Evolutionary conservation across 2,797 vertebrate species (phyloP), one percentile per base, ranked within the genome.

Genomic region (Acrossocheilus fasciatus): DNA sequence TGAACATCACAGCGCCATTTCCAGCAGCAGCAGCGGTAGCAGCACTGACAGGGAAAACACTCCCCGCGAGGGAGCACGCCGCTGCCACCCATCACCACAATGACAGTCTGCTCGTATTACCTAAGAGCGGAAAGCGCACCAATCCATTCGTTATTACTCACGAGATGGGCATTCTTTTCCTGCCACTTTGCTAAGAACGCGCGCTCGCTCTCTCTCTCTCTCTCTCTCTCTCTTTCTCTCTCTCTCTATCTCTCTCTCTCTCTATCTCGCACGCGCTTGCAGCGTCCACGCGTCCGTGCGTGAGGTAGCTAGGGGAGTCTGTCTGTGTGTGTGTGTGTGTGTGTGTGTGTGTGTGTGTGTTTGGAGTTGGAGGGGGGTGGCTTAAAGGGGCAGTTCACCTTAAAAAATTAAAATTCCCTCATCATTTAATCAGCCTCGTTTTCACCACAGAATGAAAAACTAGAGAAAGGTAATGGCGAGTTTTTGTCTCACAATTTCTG

Each of bases 1-100:
- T 95, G 94, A 93, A 94, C 95, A 95, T 95, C 95, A 95, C 93
- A 97, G 89, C 94, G 94, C 96, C 96, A 96, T 96, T 96, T 95
- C 94, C 94, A 94, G 66, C 34, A 85, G 93, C 93, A 94, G 93
- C 92, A 93, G 92, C 90, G 94, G 94, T 92, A 84, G 82, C 83
- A 85, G 93, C 93, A 94, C 94, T 94, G 95, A 94, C 92, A 89
- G 94, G 91, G 94, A 90, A 93, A 93, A 94, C 92, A 91, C 92
- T 94, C 94, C 95, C 94, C 92, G 79, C 93, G 88, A 95, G 94
- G 94, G 92, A 95, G 93, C 94, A 94, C 89, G 89, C 94, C 93
- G 95, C 94, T 91, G 95, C 93, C 92, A 94, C 94, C 94, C 95
- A 94, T 95, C 92, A 94, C 94, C 93, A 92, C 94, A 95, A 92